Percentiles rank a stretch among this genome's conserved stretches.
phyloP scores from a whole-genome alignment of 2,113 vertebrate genomes.

The Plestiodon gilberti region DNA sequence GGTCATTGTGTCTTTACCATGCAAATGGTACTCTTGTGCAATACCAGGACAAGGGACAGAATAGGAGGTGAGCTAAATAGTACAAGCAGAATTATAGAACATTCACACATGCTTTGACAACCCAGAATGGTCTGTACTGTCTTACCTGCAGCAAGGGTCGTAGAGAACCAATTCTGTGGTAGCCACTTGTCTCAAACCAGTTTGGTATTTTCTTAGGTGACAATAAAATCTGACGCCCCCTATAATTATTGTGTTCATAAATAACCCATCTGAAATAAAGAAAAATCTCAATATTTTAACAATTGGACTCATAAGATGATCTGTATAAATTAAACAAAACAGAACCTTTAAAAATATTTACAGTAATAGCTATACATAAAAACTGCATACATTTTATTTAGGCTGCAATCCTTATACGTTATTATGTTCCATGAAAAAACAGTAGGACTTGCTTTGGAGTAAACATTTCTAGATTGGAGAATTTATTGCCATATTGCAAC shows the following conservation, averaged over 20 bases:
- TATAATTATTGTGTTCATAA: constrained; percentile 88
- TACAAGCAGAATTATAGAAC: background rate
- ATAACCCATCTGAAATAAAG: constrained; percentile 84
- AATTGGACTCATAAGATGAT: background rate
- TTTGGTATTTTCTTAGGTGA: constrained; percentile 81
- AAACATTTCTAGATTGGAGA: background rate
- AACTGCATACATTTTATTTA: background rate
- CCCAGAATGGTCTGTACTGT: background rate
- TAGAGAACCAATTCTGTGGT: constrained; percentile 87
- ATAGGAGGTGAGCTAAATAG: background rate
- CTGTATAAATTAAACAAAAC: background rate
- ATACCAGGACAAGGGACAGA: background rate
- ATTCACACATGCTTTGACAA: background rate
- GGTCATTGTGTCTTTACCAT: background rate
- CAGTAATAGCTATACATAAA: constrained; percentile 26
- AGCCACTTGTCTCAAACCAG: constrained; percentile 80
- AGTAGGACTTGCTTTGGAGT: background rate
- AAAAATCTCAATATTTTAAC: constrained; percentile 77
- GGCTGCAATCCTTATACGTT: background rate
- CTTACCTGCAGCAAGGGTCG: constrained; percentile 90
- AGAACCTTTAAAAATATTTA: background rate
- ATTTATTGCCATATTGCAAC: background rate
- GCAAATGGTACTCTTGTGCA: background rate
- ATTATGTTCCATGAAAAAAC: background rate
- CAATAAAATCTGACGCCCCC: constrained; percentile 88